These are phyloP conservation scores for Gopherus flavomarginatus DNA, from an alignment of 2,113 vertebrate genomes.

Conservation along the genomic window DNA sequence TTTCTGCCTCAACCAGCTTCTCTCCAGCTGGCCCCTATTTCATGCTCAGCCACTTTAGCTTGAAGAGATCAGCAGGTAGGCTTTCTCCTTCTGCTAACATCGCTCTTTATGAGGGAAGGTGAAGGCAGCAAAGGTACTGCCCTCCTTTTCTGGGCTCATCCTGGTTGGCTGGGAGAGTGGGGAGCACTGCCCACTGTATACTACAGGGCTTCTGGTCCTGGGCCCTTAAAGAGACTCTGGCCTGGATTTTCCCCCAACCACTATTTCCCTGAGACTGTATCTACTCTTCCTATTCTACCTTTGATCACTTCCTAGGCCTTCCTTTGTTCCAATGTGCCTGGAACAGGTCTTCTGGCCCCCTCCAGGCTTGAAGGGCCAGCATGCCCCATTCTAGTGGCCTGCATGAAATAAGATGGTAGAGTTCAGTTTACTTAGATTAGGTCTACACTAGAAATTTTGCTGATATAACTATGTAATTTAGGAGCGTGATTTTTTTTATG, in stretches of 20 bases:
- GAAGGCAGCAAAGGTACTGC: not conserved
- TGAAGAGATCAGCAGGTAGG: not conserved
- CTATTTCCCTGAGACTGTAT: not conserved
- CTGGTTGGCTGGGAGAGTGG: not conserved
- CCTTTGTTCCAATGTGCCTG: not conserved
- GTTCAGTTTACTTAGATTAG: not conserved
- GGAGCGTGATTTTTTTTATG: not conserved
- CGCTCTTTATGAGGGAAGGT: not conserved
- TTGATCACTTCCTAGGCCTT: not conserved
- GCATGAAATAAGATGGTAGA: not conserved
- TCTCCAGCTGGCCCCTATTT: not conserved
- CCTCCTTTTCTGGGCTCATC: not conserved
- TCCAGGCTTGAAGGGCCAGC: not conserved
- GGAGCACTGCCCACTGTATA: too few relatives aligned
- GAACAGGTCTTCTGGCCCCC: too few relatives aligned
- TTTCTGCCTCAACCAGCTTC: not conserved
- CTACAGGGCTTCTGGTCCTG: not conserved
- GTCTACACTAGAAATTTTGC: not conserved
- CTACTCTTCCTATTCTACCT: not conserved
- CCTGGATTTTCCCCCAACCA: not conserved
- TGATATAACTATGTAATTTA: not conserved
- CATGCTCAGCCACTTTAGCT: too few relatives aligned
- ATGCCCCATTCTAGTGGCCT: not conserved
- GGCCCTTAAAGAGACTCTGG: not conserved
- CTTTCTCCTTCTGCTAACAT: not conserved